A percentile compares a stretch with the other conserved stretches of the same genome.
phyloP scores from a whole-genome alignment of 2,888 invertebrate species.

The Drosophila paucipuncta region DNA sequence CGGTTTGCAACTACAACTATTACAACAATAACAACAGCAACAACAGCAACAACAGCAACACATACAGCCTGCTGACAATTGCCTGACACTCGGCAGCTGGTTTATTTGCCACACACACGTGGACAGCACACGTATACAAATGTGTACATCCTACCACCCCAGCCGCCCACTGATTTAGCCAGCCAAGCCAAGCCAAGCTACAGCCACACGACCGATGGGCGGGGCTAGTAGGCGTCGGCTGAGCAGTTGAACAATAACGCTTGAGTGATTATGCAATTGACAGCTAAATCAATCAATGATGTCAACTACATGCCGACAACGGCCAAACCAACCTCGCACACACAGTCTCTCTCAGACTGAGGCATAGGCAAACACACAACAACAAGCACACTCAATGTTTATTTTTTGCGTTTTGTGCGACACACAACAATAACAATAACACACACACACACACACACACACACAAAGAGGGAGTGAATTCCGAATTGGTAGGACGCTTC shows the following conservation, averaged over 20 bases:
- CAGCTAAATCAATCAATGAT: conserved; percentile 85
- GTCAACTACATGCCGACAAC: conserved; percentile 80
- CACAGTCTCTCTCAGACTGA: conserved; percentile 16
- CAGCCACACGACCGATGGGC: conserved; percentile 19
- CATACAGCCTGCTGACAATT: conserved; percentile 70
- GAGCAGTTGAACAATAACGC: conserved; percentile 81
- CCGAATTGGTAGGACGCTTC: conserved; percentile 51
- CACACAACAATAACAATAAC: conserved; percentile 29
- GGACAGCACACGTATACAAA: conserved; percentile 30
- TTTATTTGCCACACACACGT: conserved; percentile 76
- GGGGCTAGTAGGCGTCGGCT: conserved; percentile 52
- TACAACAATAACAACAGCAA: conserved; percentile 54
- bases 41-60: conserved; percentile 31
- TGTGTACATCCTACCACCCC: conserved; percentile 7
- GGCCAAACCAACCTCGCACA: conserved; percentile 40
- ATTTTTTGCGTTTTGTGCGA: conserved; percentile 48
- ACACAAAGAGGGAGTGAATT: conserved; percentile 21
- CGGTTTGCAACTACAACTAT: conserved; percentile 75
- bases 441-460: conserved; percentile 1
- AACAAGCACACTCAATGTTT: conserved; percentile 55
- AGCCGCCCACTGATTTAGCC: conserved; percentile 41
- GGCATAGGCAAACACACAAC: conserved; percentile 39
- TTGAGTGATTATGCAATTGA: conserved; percentile 84
- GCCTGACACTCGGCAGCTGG: conserved; percentile 77
- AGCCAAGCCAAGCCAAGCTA: conserved; percentile 52